Percentiles rank a stretch among this genome's conserved stretches.
Conservation (phyloP, 2,888 invertebrate species). For the Mechanitis mazaeus region DNA sequence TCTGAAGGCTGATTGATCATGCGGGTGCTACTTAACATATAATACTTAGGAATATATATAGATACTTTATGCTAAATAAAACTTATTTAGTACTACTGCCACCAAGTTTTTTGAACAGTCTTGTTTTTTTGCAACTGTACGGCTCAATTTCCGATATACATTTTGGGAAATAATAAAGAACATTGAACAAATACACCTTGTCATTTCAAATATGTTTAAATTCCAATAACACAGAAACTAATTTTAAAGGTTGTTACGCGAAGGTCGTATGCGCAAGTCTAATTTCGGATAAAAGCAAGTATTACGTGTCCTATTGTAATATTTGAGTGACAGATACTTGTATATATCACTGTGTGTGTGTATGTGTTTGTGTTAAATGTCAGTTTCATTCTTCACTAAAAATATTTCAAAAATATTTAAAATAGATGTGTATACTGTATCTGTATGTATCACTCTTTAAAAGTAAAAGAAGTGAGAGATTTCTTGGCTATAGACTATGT, state of each 20-base stretch:
- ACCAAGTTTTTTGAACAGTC: too few relatives aligned
- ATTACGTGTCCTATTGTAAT: not conserved
- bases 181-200: too few relatives aligned
- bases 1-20: slow-evolving; percentile 27
- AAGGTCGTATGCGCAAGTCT: not conserved
- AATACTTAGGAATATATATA: not conserved
- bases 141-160: too few relatives aligned
- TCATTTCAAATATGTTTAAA: not conserved
- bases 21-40: slow-evolving; percentile 15
- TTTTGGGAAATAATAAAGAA: too few relatives aligned
- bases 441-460: too few relatives aligned
- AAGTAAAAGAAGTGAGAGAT: too few relatives aligned
- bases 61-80: too few relatives aligned
- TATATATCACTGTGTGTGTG: too few relatives aligned
- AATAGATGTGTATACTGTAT: too few relatives aligned
- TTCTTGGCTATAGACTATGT: too few relatives aligned
- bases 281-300: not conserved
- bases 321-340: not conserved
- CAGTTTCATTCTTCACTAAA: not conserved
- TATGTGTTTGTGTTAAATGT: not conserved
- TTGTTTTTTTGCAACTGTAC: too few relatives aligned
- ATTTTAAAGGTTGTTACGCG: not conserved
- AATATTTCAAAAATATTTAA: not conserved
- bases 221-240: not conserved
- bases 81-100: too few relatives aligned